Evolutionary conservation across 2,888 invertebrate genomes (phyloP), one percentile per base, ranked within the genome.

Genomic region (Zygothrica quintamaculata): DNA sequence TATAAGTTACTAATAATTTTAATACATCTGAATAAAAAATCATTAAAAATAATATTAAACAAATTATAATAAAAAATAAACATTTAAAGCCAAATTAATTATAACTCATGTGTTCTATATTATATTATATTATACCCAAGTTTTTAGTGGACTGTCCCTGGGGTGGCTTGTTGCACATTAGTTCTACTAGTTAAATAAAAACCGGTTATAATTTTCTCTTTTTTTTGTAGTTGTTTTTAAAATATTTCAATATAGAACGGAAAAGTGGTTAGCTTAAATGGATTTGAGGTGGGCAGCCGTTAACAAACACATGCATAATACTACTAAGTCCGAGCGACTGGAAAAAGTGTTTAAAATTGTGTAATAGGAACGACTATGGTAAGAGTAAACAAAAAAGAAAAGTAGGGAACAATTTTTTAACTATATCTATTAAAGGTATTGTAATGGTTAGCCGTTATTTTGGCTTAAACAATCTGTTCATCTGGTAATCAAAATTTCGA

Each of bases 101-200:
- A n/a, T n/a, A n/a, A n/a, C n/a, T n/a, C n/a, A n/a, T n/a, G n/a
- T n/a, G n/a, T n/a, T n/a, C n/a, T n/a, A n/a, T n/a, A n/a, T n/a
- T n/a, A n/a, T n/a, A n/a, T n/a, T n/a, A n/a, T n/a, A n/a, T n/a
- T n/a, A n/a, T n/a, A n/a, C n/a, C n/a, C n/a, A n/a, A n/a, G n/a
- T n/a, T n/a, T n/a, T n/a, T n/a, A n/a, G n/a, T 68, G 68, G 42
- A 55, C 47, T 71, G 71, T 48, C 68, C 67, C 57, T 73, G 74
- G 34, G 4, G 5, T 13, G 12, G 9, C 48, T 65, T 52, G 33
- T 31, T 36, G 26, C 34, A 53, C 51, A 74, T 71, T 71, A 74
- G 71, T 68, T 62, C 74, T 68, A 55, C 47, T 74, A 74, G 57
- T 64, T 56, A 31, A 61, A 56, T 51, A 60, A 7, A 8, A 71